Evolutionary conservation across 2,797 vertebrate genomes (phyloP).

Genomic region (Enteromius radiatus): DNA sequence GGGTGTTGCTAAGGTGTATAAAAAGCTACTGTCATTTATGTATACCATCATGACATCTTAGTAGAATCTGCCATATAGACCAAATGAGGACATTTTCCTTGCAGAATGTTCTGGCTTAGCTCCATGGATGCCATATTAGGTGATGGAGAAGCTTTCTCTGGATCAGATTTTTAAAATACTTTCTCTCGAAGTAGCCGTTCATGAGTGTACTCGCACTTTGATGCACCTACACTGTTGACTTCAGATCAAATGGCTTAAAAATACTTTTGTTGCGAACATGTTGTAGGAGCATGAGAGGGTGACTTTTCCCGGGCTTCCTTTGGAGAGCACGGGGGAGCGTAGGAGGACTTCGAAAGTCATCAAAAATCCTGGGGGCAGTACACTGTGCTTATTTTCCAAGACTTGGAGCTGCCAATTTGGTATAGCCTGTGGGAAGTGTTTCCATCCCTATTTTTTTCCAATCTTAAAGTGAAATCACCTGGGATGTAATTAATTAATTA

Average conservation of each 20-base stretch:
- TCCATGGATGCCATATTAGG: background rate
- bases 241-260: slow-evolving; percentile 6
- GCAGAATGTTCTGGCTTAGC: background rate
- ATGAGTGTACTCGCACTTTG: background rate
- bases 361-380: slow-evolving; percentile 62
- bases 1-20: background rate
- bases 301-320: slow-evolving; percentile 57
- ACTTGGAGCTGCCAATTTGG: slow-evolving; percentile 75
- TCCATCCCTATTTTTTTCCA: slow-evolving; percentile 67
- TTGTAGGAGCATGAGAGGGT: slow-evolving; percentile 50
- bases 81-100: background rate
- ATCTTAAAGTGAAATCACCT: slow-evolving; percentile 81
- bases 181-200: slow-evolving; percentile 19
- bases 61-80: background rate
- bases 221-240: slow-evolving; percentile 12
- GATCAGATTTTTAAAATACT: slow-evolving; percentile 18
- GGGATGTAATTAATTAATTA: slow-evolving; percentile 86
- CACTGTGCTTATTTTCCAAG: slow-evolving; percentile 61
- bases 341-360: slow-evolving; percentile 63
- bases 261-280: background rate
- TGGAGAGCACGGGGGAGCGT: slow-evolving; percentile 67
- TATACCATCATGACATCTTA: background rate
- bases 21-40: background rate
- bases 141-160: background rate
- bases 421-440: slow-evolving; percentile 70